These are phyloP conservation scores for Hystrix brachyura DNA, from an alignment of 2,113 vertebrate species.

Conservation along the genomic window DNA sequence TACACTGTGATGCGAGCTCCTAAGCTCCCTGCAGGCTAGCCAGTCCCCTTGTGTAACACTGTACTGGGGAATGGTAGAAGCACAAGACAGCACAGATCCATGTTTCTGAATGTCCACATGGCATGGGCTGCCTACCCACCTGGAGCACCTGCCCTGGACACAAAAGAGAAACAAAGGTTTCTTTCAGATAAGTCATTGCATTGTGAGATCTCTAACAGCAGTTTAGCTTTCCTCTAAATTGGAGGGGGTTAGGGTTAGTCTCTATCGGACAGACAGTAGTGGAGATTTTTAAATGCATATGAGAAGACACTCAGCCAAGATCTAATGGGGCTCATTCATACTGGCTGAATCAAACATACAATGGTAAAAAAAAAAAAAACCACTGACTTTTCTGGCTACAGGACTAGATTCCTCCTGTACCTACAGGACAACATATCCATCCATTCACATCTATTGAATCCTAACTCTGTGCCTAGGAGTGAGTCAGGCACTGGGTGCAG, in stretches of 20 bases:
- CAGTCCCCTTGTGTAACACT: background rate
- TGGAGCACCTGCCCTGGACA: background rate
- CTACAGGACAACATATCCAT: background rate
- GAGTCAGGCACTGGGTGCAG: background rate
- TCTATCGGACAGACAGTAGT: background rate
- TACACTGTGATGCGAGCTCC: background rate
- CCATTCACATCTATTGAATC: background rate
- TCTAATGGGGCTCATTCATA: background rate
- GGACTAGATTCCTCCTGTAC: background rate
- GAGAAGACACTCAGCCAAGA: background rate
- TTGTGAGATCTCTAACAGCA: background rate
- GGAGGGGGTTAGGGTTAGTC: background rate
- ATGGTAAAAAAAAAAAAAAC: background rate
- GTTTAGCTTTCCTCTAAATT: background rate
- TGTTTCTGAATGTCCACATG: background rate
- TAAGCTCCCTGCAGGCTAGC: background rate
- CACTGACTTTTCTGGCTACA: background rate
- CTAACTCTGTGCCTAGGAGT: background rate
- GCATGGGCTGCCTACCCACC: background rate
- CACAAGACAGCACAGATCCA: background rate
- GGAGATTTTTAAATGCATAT: background rate
- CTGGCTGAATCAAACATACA: background rate
- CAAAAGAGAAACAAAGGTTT: background rate
- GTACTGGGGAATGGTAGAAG: background rate
- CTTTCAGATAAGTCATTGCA: background rate